Evolutionary conservation across 2,888 invertebrate species (phyloP).

Genomic region (Yponomeuta malinellus): DNA sequence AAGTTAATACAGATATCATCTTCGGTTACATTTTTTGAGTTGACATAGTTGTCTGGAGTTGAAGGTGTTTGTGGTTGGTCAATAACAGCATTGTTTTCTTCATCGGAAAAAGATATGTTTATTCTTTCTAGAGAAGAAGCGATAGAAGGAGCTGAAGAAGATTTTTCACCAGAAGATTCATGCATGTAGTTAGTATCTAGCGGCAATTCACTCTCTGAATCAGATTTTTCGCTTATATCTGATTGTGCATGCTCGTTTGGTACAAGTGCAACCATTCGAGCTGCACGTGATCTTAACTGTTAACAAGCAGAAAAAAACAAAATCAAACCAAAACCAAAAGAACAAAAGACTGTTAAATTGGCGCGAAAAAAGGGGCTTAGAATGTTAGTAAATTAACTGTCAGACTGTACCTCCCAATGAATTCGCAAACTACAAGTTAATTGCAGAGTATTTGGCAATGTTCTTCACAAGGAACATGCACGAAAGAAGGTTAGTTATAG

Average conservation of each 20-base stretch:
- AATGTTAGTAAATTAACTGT: neutral
- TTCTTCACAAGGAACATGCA: neutral
- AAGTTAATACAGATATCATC: neutral
- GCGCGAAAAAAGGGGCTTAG: neutral
- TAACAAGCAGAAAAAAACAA: conserved; percentile 1
- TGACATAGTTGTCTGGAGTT: neutral
- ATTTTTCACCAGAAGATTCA: neutral
- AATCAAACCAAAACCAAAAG: neutral
- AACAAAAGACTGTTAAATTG: neutral
- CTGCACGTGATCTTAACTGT: neutral
- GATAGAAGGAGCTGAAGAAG: conserved; percentile 7
- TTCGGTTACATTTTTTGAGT: neutral
- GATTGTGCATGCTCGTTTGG: conserved; percentile 4
- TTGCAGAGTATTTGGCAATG: neutral
- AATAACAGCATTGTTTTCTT: neutral
- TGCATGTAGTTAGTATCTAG: neutral
- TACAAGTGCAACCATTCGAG: conserved; percentile 1
- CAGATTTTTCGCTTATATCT: neutral
- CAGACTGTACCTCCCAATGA: neutral
- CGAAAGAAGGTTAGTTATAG: neutral
- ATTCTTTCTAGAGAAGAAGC: conserved; percentile 4
- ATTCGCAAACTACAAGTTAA: neutral
- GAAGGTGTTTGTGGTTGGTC: neutral
- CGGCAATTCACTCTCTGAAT: neutral
- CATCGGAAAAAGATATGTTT: neutral